phyloP scores from a whole-genome alignment of 2,797 vertebrate genomes.

The Coendou prehensilis region DNA sequence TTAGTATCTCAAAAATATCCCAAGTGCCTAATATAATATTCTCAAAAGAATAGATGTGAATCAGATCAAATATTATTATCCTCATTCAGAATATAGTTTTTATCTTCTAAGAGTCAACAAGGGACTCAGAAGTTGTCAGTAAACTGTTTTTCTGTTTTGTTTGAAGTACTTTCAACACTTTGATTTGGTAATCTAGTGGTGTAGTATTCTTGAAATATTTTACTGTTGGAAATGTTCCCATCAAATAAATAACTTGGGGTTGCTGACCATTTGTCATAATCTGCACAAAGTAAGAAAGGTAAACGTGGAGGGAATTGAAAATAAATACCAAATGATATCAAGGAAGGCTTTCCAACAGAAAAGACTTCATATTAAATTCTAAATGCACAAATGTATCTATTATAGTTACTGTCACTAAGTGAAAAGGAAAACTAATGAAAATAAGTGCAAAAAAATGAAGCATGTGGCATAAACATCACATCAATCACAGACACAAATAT shows the following conservation, averaged over 20 bases:
- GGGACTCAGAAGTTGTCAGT: slow-evolving; percentile 6
- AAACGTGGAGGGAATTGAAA: slow-evolving; percentile 44
- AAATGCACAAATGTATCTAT: slow-evolving; percentile 42
- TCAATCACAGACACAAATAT: neutral
- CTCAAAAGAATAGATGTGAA: slow-evolving; percentile 46
- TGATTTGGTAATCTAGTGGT: slow-evolving; percentile 59
- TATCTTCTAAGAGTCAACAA: slow-evolving; percentile 42
- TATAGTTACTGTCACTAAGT: neutral
- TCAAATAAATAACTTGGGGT: slow-evolving; percentile 57
- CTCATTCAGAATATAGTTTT: slow-evolving; percentile 57
- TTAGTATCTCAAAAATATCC: slow-evolving; percentile 43
- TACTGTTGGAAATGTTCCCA: slow-evolving; percentile 46
- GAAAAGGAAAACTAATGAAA: slow-evolving; percentile 53
- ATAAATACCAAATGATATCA: slow-evolving; percentile 47
- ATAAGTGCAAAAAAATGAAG: neutral
- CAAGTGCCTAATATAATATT: slow-evolving; percentile 35
- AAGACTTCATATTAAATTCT: slow-evolving; percentile 46
- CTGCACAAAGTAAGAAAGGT: neutral
- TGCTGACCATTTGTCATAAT: slow-evolving; percentile 42
- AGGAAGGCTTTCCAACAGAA: neutral
- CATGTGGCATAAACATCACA: neutral
- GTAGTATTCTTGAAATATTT: slow-evolving; percentile 61
- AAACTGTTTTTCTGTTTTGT: slow-evolving; percentile 55
- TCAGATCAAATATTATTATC: slow-evolving; percentile 55
- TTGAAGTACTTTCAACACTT: slow-evolving; percentile 61